A percentile compares a stretch with the other conserved stretches of the same genome.
Evolutionary conservation across 1,140 invertebrate genomes (phyloP).

Genomic region (Drosophila serrata): DNA sequence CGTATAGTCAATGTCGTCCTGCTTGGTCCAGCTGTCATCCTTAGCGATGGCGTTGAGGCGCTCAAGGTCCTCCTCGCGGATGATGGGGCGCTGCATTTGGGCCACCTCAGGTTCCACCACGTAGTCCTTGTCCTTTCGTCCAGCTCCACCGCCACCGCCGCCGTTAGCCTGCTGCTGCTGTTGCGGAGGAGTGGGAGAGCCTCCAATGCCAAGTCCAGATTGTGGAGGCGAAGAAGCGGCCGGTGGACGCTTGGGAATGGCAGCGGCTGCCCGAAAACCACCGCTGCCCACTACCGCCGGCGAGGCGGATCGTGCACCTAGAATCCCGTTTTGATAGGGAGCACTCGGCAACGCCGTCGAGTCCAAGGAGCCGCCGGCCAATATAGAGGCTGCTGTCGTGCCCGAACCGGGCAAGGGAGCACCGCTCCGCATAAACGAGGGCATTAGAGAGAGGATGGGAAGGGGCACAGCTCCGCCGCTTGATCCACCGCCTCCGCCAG

Average conservation of each 20-base stretch:
- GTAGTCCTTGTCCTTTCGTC: slow-evolving; percentile 76
- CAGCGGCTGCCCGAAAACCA: slow-evolving; percentile 65
- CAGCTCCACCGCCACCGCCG: slow-evolving; percentile 58
- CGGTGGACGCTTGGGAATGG: slow-evolving; percentile 74
- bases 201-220: slow-evolving; percentile 31
- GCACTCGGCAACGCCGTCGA: slow-evolving; percentile 6
- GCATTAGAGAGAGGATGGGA: slow-evolving; percentile 84
- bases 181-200: slow-evolving; percentile 57
- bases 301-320: slow-evolving; percentile 74
- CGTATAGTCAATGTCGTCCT: slow-evolving; percentile 98
- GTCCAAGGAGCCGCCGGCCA: slow-evolving; percentile 32
- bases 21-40: slow-evolving; percentile 95
- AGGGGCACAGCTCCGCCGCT: slow-evolving; percentile 84
- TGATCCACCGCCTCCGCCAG: slow-evolving; percentile 53
- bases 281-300: slow-evolving; percentile 71
- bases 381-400: slow-evolving; percentile 47
- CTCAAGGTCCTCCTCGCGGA: slow-evolving; percentile 96
- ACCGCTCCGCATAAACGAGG: slow-evolving; percentile 82
- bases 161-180: slow-evolving; percentile 61
- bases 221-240: slow-evolving; percentile 48
- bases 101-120: slow-evolving; percentile 82
- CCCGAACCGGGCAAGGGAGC: slow-evolving; percentile 87
- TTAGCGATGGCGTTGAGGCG: slow-evolving; percentile 96
- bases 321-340: slow-evolving; percentile 84
- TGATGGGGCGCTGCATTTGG: slow-evolving; percentile 91